phyloP scores from a whole-genome alignment of 2,888 invertebrate species.

The Tinea pellionella region DNA sequence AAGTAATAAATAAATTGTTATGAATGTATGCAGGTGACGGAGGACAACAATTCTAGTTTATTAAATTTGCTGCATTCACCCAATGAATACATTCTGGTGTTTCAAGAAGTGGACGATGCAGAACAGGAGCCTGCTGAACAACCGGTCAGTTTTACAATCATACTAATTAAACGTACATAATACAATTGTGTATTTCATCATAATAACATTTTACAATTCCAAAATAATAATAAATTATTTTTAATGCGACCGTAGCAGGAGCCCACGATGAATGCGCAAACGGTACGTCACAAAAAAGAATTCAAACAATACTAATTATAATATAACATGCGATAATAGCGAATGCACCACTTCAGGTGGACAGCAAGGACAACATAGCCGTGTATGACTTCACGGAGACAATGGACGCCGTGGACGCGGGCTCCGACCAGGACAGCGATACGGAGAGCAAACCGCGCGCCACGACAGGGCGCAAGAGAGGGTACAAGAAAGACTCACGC shows the following conservation, averaged over 20 bases:
- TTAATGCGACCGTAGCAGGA: no score
- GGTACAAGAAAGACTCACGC: neutral
- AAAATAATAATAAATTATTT: no score
- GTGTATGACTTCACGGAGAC: neutral
- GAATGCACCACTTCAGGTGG: no score
- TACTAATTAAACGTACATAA: no score
- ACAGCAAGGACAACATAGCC: neutral
- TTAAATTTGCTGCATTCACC: neutral
- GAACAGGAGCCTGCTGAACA: neutral
- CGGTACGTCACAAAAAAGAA: no score
- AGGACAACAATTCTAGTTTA: conserved; percentile 15
- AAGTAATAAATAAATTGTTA: no score
- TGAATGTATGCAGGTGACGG: conserved; percentile 18
- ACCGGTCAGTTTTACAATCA: no score
- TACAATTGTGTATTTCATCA: no score
- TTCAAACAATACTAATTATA: no score
- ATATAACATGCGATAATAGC: no score
- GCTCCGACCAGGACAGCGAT: neutral
- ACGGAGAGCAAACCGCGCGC: neutral
- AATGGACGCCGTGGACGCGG: neutral
- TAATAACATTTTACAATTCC: no score
- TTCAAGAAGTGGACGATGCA: neutral
- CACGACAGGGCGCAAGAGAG: neutral
- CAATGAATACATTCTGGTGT: neutral
- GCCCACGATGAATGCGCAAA: no score